Evolutionary conservation across 1,140 invertebrate species (phyloP), one percentile per base, ranked within the genome.

Genomic region (Pseudomyrmex gracilis): DNA sequence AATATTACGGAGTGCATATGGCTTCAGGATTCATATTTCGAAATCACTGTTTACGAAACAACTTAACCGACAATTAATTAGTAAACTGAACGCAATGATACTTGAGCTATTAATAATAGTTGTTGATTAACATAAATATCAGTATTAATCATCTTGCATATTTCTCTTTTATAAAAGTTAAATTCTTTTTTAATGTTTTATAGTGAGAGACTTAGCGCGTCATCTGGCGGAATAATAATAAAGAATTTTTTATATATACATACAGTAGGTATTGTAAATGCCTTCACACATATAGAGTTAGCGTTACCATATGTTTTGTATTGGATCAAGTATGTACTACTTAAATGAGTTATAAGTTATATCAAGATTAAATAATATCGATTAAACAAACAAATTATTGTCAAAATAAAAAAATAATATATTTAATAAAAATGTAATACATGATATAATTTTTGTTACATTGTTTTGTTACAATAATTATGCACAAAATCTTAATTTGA

Each of bases 21-120:
- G 76, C 53, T 80, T 80, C 76, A 34, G 20, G 53, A 43, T 66
- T 80, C 66, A 71, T 49, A 80, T 80, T 78, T 78, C 76, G 64
- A 78, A 78, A 70, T 53, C 71, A 70, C 55, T 78, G 55, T 78
- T 78, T 58, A 22, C 49, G 2, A 57, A 70, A 78, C 43, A 78
- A 71, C 13, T 70, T 34, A 34, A 57, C 15, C 43, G n/a, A 49
- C 22, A 80, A 71, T 80, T 49, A 49, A 80, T 47, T 66, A 49
- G 53, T 70, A 80, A 70, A 70, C 63, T 66, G 43, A 66, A 12
- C 10, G 3, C 15, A 70, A 58, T n/a, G 58, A 34, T 13, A 80
- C 51, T 78, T 78, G 51, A 47, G 20, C 17, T 13, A 70, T 60
- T 80, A 58, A 58, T 67, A 77, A 77, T 49, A 70, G 10, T 7